A percentile compares a stretch with the other conserved stretches of the same genome.
These are phyloP conservation scores for Gymnobelideus leadbeateri DNA, from an alignment of 2,113 vertebrate species.

Conservation along the genomic window DNA sequence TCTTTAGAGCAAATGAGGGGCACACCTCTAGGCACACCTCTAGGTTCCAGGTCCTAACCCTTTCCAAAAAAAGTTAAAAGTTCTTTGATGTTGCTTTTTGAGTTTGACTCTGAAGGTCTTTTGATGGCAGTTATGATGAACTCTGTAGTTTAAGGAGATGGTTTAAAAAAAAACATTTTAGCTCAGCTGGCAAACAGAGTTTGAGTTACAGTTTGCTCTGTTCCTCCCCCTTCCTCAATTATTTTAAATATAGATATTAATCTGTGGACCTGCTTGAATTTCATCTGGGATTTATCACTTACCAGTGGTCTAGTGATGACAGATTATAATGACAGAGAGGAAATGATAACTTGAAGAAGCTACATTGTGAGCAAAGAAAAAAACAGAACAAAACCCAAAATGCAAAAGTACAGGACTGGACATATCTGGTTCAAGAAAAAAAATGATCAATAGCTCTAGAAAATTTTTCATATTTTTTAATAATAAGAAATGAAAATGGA, in stretches of 20 bases:
- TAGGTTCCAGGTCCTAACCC: too few species aligned
- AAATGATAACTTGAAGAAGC: not conserved
- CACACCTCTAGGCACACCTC: not conserved
- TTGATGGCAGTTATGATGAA: not conserved
- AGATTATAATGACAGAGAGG: not conserved
- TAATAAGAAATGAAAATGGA: not conserved
- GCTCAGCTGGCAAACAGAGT: not conserved
- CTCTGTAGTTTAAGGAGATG: not conserved
- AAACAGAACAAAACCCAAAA: too few species aligned
- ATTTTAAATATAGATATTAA: not conserved
- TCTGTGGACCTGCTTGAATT: not conserved
- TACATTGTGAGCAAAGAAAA: not conserved
- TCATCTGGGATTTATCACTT: not conserved
- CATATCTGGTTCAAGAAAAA: not conserved
- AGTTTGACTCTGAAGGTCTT: not conserved
- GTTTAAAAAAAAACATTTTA: not conserved
- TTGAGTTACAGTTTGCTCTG: not conserved
- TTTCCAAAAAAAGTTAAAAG: too few species aligned
- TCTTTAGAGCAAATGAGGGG: not conserved
- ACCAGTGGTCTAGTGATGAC: not conserved
- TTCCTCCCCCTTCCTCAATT: not conserved
- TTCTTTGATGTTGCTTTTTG: not conserved
- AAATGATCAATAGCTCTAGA: not conserved
- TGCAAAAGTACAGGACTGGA: not conserved
- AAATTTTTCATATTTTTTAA: not conserved